phyloP scores from a whole-genome alignment of 1,140 invertebrate genomes.

The Rhyzopertha dominica region DNA sequence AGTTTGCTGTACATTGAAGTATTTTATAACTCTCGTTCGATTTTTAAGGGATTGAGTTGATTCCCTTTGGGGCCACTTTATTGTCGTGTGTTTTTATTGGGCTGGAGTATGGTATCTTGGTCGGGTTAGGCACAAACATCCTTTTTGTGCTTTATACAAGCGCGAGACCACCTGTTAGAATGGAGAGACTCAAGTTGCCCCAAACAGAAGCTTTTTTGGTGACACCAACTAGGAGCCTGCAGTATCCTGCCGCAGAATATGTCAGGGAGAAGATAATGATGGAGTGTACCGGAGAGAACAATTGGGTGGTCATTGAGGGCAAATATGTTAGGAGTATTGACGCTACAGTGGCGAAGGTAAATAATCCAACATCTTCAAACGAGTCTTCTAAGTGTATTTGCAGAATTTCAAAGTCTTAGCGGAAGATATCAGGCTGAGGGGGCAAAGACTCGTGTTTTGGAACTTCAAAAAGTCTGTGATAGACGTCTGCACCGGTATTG shows the following conservation, averaged over 20 bases:
- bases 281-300: slow-evolving; percentile 9
- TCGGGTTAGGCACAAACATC: slow-evolving; percentile 60
- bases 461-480: slow-evolving; percentile 28
- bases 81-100: slow-evolving; percentile 55
- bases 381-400: too few relatives aligned
- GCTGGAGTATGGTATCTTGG: slow-evolving; percentile 66
- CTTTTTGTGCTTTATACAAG: slow-evolving; percentile 59
- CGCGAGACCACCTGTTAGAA: slow-evolving; percentile 52
- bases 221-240: slow-evolving; percentile 55
- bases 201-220: slow-evolving; percentile 46
- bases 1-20: too few relatives aligned
- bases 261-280: slow-evolving; percentile 49
- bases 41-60: slow-evolving; percentile 55
- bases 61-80: slow-evolving; percentile 57
- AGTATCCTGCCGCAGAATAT: slow-evolving; percentile 62
- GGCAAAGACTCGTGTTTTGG: slow-evolving; percentile 41
- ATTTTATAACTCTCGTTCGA: too few relatives aligned
- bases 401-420: slow-evolving; percentile 2
- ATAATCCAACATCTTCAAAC: too few relatives aligned
- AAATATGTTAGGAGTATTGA: slow-evolving; percentile 55
- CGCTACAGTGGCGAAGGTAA: slow-evolving; percentile 57
- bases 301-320: slow-evolving; percentile 56
- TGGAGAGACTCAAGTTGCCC: slow-evolving; percentile 23
- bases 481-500: slow-evolving; percentile 19
- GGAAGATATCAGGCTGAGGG: slow-evolving; percentile 32